These are phyloP conservation scores for Protonemura montana DNA, from an alignment of 2,888 invertebrate genomes.

Conservation along the genomic window DNA sequence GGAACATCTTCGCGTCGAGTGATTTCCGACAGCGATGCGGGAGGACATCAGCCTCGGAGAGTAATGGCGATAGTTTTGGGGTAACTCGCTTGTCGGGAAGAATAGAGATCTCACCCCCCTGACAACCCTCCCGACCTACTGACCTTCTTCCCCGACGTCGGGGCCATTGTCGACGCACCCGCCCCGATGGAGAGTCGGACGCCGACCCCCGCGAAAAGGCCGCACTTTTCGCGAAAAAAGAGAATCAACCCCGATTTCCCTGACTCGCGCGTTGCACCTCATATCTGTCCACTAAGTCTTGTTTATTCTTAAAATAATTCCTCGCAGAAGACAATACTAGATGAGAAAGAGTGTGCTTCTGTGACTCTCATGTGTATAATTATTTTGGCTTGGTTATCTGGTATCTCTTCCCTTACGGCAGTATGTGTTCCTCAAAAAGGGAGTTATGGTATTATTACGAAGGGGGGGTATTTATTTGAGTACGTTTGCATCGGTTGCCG, in stretches of 20 bases:
- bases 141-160: not conserved
- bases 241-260: not conserved
- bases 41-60: not conserved
- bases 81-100: not conserved
- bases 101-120: slow-evolving; percentile 1
- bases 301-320: not conserved
- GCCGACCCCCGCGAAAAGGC: not conserved
- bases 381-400: not conserved
- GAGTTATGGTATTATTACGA: slow-evolving; percentile 12
- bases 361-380: not conserved
- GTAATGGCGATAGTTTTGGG: slow-evolving; percentile 12
- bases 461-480: not conserved
- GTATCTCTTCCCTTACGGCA: not conserved
- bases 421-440: slow-evolving; percentile 7
- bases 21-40: not conserved
- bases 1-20: not conserved
- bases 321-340: not conserved
- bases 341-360: not conserved
- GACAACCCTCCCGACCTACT: slow-evolving; percentile 14
- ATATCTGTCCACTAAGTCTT: not conserved
- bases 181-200: not conserved
- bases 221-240: not conserved
- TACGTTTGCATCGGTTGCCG: not conserved
- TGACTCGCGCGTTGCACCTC: not conserved
- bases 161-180: not conserved